These are phyloP conservation scores for rat (Rattus norvegicus) DNA, from an alignment of 2,113 vertebrate genomes.

Conservation along the genomic window DNA sequence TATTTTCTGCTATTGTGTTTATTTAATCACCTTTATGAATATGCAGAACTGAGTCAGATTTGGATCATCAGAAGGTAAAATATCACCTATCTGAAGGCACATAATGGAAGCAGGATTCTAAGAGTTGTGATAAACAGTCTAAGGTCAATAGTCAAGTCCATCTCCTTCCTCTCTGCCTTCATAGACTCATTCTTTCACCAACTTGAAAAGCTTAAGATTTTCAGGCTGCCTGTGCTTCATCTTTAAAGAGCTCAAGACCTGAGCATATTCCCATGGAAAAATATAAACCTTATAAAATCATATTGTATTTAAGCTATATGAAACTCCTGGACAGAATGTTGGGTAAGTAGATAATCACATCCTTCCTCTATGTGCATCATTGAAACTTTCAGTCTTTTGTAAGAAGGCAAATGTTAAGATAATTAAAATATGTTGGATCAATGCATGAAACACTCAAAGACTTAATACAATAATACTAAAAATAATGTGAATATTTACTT, in stretches of 20 bases:
- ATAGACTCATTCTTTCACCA: neutral
- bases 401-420: neutral
- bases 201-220: neutral
- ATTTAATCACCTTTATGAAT: conserved; percentile 5
- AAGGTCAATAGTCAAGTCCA: neutral
- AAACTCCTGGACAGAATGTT: neutral
- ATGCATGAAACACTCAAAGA: neutral
- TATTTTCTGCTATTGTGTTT: neutral
- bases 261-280: neutral
- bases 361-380: neutral
- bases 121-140: neutral
- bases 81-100: neutral
- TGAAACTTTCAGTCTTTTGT: neutral
- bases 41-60: neutral
- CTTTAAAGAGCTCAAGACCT: neutral
- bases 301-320: neutral
- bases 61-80: conserved; percentile 28
- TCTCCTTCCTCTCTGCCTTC: neutral
- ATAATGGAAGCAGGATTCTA: neutral
- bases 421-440: neutral
- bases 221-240: neutral
- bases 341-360: neutral
- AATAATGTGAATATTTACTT: neutral
- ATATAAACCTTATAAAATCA: conserved; percentile 8
- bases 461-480: neutral